These are phyloP conservation scores for Teleiodes luculella DNA, from an alignment of 2,888 invertebrate genomes.

Conservation along the genomic window DNA sequence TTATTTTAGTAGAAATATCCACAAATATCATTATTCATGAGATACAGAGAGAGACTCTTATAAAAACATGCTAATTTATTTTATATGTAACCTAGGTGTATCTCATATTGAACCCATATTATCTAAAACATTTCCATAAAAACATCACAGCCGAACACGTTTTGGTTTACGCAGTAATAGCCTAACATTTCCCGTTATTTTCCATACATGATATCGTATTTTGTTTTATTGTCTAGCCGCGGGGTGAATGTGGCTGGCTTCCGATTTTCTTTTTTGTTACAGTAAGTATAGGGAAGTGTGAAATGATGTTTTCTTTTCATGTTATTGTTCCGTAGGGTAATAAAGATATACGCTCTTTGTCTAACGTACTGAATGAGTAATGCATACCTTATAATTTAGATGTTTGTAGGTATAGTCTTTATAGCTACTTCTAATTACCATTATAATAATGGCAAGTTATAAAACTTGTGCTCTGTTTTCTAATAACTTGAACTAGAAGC, in stretches of 20 bases:
- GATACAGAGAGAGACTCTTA: too few species aligned
- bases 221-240: constrained; percentile 36
- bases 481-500: too few species aligned
- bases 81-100: too few species aligned
- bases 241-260: constrained; percentile 29
- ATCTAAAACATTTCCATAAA: too few species aligned
- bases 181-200: constrained; percentile 18
- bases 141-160: too few species aligned
- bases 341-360: constrained; percentile 27
- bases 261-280: constrained; percentile 37
- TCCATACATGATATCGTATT: constrained; percentile 15
- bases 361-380: background rate
- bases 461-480: too few species aligned
- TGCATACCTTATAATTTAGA: background rate
- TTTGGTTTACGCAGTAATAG: constrained; percentile 16
- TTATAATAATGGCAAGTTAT: too few species aligned
- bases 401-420: background rate
- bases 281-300: constrained; percentile 46
- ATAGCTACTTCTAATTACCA: too few species aligned
- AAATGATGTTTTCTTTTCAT: constrained; percentile 45
- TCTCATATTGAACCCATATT: too few species aligned
- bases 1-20: too few species aligned
- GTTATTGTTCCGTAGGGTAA: constrained; percentile 48
- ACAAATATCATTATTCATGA: too few species aligned
- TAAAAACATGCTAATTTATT: too few species aligned